phyloP scores from a whole-genome alignment of 1,140 invertebrate genomes.

The Magallana gigas region DNA sequence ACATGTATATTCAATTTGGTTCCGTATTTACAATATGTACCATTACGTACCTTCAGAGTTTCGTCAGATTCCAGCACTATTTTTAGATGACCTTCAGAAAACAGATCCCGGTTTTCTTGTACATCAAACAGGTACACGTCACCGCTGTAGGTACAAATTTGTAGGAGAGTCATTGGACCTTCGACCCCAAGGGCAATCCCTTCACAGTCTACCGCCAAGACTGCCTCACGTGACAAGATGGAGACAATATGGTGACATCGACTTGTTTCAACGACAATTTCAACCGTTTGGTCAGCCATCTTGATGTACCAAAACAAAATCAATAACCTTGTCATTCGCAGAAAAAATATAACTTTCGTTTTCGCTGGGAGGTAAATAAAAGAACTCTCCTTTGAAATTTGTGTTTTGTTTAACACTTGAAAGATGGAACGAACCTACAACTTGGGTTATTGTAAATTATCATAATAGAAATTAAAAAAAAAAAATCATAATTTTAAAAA shows the following conservation, averaged over 20 bases:
- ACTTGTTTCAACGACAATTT: neutral
- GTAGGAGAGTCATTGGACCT: conserved; percentile 87
- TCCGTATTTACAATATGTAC: conserved; percentile 52
- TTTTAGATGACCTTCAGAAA: conserved; percentile 88
- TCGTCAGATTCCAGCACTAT: conserved; percentile 88
- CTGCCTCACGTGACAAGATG: neutral
- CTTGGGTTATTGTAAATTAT: no score
- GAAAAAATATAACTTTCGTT: no score
- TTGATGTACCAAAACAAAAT: neutral
- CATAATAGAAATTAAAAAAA: no score
- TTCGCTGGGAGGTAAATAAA: no score
- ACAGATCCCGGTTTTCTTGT: conserved; percentile 84
- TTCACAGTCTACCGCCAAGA: conserved; percentile 46
- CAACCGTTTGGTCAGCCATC: neutral
- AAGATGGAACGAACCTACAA: no score
- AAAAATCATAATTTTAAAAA: no score
- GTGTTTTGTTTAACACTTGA: no score
- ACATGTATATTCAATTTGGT: no score
- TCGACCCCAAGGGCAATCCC: conserved; percentile 46
- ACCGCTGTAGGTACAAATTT: conserved; percentile 89
- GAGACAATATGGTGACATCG: conserved; percentile 12
- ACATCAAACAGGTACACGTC: conserved; percentile 89
- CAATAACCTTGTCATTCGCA: no score
- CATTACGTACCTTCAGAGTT: conserved; percentile 88
- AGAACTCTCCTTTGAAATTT: no score